phyloP scores from a whole-genome alignment of 35 echinoderm and acorn worm genomes.

The Eucidaris tribuloides region DNA sequence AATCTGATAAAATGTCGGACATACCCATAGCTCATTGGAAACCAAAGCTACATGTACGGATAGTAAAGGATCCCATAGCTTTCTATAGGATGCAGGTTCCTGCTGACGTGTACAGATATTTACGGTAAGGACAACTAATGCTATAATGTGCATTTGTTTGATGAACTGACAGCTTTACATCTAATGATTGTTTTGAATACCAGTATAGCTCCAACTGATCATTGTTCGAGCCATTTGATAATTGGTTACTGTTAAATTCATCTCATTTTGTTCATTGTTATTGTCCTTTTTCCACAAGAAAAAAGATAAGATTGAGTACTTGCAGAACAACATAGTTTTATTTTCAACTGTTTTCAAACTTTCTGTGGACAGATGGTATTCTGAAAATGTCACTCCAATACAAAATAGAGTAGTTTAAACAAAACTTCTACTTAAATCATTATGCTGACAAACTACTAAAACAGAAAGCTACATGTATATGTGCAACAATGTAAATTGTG shows the following conservation, averaged over 20 bases:
- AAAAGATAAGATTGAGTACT: no score
- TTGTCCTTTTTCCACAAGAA: background rate
- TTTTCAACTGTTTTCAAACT: no score
- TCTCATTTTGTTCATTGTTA: background rate
- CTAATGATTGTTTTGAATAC: background rate
- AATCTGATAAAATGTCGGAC: background rate
- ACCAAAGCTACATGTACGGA: constrained; percentile 54
- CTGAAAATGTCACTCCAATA: no score
- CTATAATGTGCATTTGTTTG: background rate
- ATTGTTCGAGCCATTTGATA: no score
- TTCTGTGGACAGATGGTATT: no score
- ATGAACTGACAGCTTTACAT: background rate
- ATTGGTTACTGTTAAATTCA: background rate
- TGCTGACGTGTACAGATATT: constrained; percentile 39
- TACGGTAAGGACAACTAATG: constrained; percentile 36
- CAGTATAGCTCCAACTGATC: no score
- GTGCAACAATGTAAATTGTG: no score
- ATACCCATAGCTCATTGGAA: constrained; percentile 67
- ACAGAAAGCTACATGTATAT: no score
- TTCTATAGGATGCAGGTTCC: constrained; percentile 48
- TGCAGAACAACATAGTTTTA: no score
- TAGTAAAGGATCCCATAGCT: constrained; percentile 41
- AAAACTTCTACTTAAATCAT: no score
- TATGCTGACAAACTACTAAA: no score
- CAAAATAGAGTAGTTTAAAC: no score